Conservation (phyloP, 2,113 vertebrate genomes). For the Rhynchomys soricoides region DNA sequence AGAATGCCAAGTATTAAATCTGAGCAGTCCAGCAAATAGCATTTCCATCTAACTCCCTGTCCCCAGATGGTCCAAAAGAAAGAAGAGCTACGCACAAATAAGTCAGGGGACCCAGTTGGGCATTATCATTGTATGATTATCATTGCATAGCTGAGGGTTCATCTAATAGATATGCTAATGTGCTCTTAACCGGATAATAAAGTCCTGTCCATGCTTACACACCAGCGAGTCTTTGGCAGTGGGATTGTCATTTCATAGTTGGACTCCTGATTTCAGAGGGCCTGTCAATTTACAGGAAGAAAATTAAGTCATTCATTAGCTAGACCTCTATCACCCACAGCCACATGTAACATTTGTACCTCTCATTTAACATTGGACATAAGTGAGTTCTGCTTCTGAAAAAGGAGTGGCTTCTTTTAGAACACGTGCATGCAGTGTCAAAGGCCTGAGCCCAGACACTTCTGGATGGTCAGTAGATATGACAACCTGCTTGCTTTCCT, state of each 20-base stretch:
- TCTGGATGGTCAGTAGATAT: not conserved
- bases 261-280: conserved; percentile 51
- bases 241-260: not conserved
- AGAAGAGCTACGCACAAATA: not conserved
- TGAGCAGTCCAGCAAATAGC: conserved; percentile 72
- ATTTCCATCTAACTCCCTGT: not conserved
- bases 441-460: not conserved
- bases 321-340: not conserved
- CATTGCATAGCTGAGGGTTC: not conserved
- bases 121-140: too few relatives aligned
- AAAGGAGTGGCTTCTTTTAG: not conserved
- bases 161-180: conserved; percentile 68
- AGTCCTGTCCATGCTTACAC: conserved; percentile 33
- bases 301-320: conserved; percentile 50
- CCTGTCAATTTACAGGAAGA: conserved; percentile 9
- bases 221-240: not conserved
- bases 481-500: not conserved
- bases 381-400: not conserved
- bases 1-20: conserved; percentile 64
- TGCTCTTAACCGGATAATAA: conserved; percentile 58
- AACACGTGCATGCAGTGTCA: too few relatives aligned
- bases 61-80: not conserved
- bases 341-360: not conserved
- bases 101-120: conserved; percentile 28
- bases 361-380: not conserved